These are phyloP conservation scores for Styela plicata DNA, from an alignment of 23 tunicate genomes.

Conservation along the genomic window DNA sequence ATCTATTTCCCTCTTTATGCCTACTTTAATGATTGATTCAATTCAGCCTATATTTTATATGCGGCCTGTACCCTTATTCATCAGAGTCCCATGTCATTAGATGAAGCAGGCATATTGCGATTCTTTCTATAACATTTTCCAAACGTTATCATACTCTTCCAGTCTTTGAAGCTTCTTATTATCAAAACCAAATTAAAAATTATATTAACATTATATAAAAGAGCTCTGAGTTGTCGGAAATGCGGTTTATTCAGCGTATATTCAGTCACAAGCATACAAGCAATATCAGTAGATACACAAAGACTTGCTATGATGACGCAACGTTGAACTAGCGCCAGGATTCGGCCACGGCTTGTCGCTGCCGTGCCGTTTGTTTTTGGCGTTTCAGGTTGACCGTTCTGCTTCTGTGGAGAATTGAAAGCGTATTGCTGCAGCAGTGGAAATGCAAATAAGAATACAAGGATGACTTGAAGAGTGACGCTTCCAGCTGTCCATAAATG, in stretches of 20 bases:
- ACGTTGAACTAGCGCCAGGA: constrained; percentile 10
- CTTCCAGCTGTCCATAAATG: constrained; percentile 26
- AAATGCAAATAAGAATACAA: constrained; percentile 11
- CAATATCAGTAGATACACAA: constrained; percentile 13
- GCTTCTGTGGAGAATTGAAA: neutral
- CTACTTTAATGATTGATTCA: too few species aligned
- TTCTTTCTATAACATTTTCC: neutral
- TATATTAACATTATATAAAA: constrained; percentile 17
- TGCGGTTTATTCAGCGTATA: neutral
- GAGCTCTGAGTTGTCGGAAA: constrained; percentile 3
- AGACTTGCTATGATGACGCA: constrained; percentile 8
- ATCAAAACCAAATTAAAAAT: constrained; percentile 4
- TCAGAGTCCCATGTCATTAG: constrained; percentile 1
- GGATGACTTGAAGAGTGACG: constrained; percentile 16
- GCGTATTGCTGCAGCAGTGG: constrained; percentile 2
- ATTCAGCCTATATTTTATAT: too few species aligned
- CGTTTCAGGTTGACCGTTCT: neutral
- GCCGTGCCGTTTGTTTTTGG: neutral
- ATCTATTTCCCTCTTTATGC: too few species aligned
- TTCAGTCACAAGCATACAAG: constrained; percentile 5
- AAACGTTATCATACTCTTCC: constrained; percentile 27
- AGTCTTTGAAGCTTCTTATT: constrained; percentile 23
- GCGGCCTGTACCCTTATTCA: too few species aligned
- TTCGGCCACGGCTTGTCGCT: neutral
- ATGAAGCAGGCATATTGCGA: neutral